Conservation (phyloP, 2,888 invertebrate species). For the Cyclophora albipunctata region DNA sequence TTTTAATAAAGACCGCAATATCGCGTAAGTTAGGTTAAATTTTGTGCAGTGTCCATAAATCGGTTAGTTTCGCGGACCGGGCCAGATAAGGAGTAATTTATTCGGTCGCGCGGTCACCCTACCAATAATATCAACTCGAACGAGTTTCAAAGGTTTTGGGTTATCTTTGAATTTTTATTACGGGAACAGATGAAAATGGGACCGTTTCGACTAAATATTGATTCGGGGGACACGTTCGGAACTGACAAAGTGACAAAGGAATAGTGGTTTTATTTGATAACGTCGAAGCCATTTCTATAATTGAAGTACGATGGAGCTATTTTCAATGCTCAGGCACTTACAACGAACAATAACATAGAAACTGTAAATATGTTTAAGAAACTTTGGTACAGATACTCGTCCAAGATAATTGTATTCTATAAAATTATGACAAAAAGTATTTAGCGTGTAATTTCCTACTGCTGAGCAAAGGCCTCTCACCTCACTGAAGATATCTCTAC, state of each 20-base stretch:
- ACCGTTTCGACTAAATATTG: background rate
- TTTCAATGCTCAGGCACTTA: too few species aligned
- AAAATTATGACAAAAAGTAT: too few species aligned
- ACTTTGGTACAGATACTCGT: background rate
- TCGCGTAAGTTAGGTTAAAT: conserved; percentile 8
- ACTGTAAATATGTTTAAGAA: too few species aligned
- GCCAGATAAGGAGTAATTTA: conserved; percentile 19
- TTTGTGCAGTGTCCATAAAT: conserved; percentile 17
- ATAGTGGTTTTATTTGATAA: background rate
- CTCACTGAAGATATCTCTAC: too few species aligned
- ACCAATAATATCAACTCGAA: background rate
- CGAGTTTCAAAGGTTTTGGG: background rate
- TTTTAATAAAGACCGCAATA: too few species aligned
- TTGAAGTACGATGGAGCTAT: background rate
- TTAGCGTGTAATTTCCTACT: too few species aligned
- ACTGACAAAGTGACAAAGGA: background rate
- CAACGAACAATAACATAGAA: too few species aligned
- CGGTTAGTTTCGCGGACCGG: conserved; percentile 13
- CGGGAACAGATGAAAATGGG: background rate
- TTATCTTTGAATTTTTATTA: background rate
- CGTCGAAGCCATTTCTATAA: too few species aligned
- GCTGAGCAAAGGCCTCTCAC: too few species aligned
- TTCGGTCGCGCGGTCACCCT: conserved; percentile 10
- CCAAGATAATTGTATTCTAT: too few species aligned
- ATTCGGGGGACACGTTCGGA: background rate